A percentile compares a stretch with the other conserved stretches of the same genome.
These are phyloP conservation scores for Brachirus orientalis DNA, from an alignment of 2,113 vertebrate species.

Conservation along the genomic window DNA sequence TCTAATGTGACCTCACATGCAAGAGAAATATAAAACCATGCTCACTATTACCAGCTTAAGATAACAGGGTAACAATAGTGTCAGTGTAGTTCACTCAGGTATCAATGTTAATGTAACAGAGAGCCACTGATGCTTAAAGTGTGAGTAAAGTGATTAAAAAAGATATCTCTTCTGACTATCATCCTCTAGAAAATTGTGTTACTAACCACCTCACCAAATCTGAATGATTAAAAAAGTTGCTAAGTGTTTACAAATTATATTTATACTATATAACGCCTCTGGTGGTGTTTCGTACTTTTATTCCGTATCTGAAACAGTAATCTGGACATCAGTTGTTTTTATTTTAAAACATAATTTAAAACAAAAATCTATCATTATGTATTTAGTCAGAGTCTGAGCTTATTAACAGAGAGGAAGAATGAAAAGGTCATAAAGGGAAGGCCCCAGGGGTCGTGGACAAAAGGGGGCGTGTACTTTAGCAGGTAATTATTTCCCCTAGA, in stretches of 20 bases:
- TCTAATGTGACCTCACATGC: background rate
- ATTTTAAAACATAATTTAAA: too few relatives aligned
- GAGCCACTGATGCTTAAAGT: slow-evolving; percentile 2
- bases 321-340: too few relatives aligned
- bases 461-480: slow-evolving; percentile 48
- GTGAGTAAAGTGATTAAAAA: too few relatives aligned
- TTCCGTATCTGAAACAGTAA: too few relatives aligned
- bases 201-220: too few relatives aligned
- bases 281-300: too few relatives aligned
- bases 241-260: too few relatives aligned
- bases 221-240: too few relatives aligned
- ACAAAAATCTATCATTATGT: too few relatives aligned
- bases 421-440: slow-evolving; percentile 42
- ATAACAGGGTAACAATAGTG: background rate
- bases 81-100: background rate
- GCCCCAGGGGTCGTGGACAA: slow-evolving; percentile 16
- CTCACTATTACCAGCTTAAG: background rate
- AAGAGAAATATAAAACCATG: background rate
- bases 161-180: too few relatives aligned
- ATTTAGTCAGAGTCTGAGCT: too few relatives aligned
- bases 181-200: background rate
- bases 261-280: too few relatives aligned
- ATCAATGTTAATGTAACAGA: slow-evolving; percentile 13
- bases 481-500: slow-evolving; percentile 78
- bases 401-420: slow-evolving; percentile 9